Conservation (phyloP, 2,113 vertebrate species). For the Potamarius usumacintae region DNA sequence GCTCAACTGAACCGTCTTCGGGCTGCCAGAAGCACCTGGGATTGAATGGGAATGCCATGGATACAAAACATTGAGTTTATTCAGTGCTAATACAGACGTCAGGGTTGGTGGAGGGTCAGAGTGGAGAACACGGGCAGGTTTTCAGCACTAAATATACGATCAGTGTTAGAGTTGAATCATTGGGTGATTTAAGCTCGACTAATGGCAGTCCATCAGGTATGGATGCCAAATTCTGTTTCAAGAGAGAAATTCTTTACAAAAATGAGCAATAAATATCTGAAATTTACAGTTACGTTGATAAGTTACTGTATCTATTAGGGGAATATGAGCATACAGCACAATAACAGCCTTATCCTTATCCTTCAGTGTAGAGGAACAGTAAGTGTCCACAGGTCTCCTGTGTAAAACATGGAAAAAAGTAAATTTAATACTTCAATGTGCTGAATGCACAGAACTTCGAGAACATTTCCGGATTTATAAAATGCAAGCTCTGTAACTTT, state of each 20-base stretch:
- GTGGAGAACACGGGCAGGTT: not conserved
- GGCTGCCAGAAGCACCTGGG: slow-evolving; percentile 23
- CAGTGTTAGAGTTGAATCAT: slow-evolving; percentile 1
- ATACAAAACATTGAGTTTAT: slow-evolving; percentile 38
- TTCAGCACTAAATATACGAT: slow-evolving; percentile 37
- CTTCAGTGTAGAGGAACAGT: not conserved
- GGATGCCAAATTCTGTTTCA: slow-evolving; percentile 13
- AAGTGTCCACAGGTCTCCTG: not conserved
- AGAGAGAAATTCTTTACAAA: slow-evolving; percentile 17
- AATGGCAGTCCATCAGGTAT: slow-evolving; percentile 23
- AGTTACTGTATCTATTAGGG: slow-evolving; percentile 24
- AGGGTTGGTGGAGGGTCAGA: slow-evolving; percentile 41
- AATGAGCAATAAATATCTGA: slow-evolving; percentile 20
- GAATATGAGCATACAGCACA: not conserved
- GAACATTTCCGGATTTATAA: not conserved
- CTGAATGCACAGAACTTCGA: not conserved
- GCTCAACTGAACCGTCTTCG: not conserved
- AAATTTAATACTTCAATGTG: not conserved
- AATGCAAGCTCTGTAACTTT: not conserved
- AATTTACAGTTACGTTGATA: slow-evolving; percentile 24
- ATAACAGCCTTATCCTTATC: slow-evolving; percentile 10
- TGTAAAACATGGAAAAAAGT: not conserved
- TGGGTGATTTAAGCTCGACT: slow-evolving; percentile 31
- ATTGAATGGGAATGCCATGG: slow-evolving; percentile 11
- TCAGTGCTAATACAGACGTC: slow-evolving; percentile 37